Conservation (phyloP, 2,113 vertebrate species). For the Bos taurus region ARS-UCD2.0 NC_037342.1:82413001-82413500, state of each 20-base stretch:
- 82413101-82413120: too few relatives aligned
- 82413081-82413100: not conserved
- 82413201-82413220: not conserved
- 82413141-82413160: not conserved
- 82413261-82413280: not conserved
- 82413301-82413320: not conserved
- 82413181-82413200: not conserved
- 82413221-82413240: not conserved
- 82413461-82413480: not conserved
- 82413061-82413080: not conserved
- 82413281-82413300: not conserved
- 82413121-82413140: not conserved
- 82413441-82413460: not conserved
- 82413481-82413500: not conserved
- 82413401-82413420: not conserved
- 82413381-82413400: not conserved
- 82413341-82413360: not conserved
- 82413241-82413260: not conserved
- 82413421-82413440: not conserved
- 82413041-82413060: not conserved
- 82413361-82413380: not conserved
- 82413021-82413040: not conserved
- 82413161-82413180: not conserved
- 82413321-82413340: not conserved
- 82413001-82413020: not conserved